Evolutionary conservation across 2,113 vertebrate species (phyloP).

Genomic region (Struthidea cinerea): DNA sequence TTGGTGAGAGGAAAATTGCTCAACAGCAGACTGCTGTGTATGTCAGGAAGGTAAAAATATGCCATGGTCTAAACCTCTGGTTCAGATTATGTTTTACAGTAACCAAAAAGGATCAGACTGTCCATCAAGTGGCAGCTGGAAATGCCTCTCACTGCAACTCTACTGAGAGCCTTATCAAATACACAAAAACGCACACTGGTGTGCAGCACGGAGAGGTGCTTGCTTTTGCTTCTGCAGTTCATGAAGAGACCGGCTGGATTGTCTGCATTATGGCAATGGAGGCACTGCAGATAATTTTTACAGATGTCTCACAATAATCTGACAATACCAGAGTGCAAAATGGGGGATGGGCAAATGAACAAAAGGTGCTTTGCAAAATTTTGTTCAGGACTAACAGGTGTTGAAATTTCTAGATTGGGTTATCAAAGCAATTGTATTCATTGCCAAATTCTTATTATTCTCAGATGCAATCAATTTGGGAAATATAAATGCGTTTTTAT

Average conservation of each 20-base stretch:
- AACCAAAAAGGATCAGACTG: conserved; percentile 18
- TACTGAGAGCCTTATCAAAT: conserved; percentile 20
- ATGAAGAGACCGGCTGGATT: background rate
- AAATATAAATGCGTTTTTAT: background rate
- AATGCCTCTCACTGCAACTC: background rate
- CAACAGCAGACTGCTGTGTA: background rate
- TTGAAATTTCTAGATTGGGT: background rate
- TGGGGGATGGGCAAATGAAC: background rate
- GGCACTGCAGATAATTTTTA: background rate
- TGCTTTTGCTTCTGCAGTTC: conserved; percentile 1
- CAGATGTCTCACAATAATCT: background rate
- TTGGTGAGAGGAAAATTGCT: conserved; percentile 51
- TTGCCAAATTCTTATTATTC: background rate
- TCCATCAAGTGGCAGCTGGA: conserved; percentile 36
- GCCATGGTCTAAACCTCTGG: background rate
- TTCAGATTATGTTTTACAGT: conserved; percentile 17
- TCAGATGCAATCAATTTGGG: background rate
- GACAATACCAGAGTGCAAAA: background rate
- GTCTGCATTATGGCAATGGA: background rate
- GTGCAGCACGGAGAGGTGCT: background rate
- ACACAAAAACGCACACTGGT: background rate
- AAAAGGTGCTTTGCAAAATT: background rate
- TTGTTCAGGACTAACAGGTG: background rate
- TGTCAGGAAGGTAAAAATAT: conserved; percentile 45
- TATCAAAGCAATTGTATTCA: background rate